phyloP scores from a whole-genome alignment of 2,797 vertebrate genomes.

The Sphenodon punctatus region DNA sequence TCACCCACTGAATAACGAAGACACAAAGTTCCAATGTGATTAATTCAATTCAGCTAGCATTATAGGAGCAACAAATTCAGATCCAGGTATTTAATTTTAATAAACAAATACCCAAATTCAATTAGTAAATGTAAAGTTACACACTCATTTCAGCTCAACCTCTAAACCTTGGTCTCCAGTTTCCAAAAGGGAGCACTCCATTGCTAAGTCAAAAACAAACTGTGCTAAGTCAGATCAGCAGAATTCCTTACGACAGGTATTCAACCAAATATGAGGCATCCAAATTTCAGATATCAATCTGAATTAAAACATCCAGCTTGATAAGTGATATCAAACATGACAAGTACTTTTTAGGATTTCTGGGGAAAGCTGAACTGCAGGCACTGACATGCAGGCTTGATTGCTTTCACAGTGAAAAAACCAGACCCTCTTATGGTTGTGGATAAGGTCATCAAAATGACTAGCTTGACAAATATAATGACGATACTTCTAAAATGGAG shows the following conservation, averaged over 20 bases:
- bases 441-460: not conserved
- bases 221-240: not conserved
- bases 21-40: too few species aligned
- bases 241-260: not conserved
- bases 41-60: too few species aligned
- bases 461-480: not conserved
- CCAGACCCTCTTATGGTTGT: not conserved
- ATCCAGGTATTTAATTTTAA: too few species aligned
- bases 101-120: too few species aligned
- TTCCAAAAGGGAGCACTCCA: not conserved
- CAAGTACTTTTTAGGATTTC: conserved; percentile 2
- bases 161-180: not conserved
- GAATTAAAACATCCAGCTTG: conserved; percentile 13
- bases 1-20: too few species aligned
- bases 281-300: not conserved
- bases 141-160: too few species aligned
- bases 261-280: conserved; percentile 1
- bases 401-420: not conserved
- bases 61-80: too few species aligned
- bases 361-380: not conserved
- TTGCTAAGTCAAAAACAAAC: conserved; percentile 27
- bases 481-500: not conserved
- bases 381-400: not conserved
- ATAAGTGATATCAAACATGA: not conserved
- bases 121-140: too few species aligned